Evolutionary conservation across 2,888 invertebrate species (phyloP).

Genomic region (Drosophila eohydei): DNA sequence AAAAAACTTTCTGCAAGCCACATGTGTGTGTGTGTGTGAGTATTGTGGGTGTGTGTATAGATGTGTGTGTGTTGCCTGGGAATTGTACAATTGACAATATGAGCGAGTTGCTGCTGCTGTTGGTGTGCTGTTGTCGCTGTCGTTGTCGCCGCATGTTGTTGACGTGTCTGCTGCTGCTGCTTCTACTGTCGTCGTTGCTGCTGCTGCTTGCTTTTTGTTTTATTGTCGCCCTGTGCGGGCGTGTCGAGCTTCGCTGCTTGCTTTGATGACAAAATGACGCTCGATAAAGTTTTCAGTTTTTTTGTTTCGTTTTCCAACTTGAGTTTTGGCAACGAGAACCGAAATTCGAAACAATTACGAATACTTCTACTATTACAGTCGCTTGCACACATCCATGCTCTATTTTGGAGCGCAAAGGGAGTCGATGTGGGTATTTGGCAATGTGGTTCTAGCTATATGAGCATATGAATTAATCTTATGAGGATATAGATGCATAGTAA

Average conservation of each 20-base stretch:
- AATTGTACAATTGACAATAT: conserved; percentile 76
- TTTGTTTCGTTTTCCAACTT: conserved; percentile 11
- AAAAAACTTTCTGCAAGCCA: conserved; percentile 66
- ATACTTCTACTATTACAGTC: conserved; percentile 44
- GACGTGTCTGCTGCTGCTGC: conserved; percentile 72
- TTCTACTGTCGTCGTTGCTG: conserved; percentile 21
- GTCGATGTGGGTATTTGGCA: background rate
- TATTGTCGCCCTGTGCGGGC: conserved; percentile 61
- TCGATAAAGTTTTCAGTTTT: conserved; percentile 65
- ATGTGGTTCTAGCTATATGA: background rate
- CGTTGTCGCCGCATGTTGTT: conserved; percentile 73
- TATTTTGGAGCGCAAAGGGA: background rate
- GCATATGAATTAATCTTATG: background rate
- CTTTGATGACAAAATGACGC: conserved; percentile 47
- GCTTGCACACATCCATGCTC: conserved; percentile 30
- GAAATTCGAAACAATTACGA: conserved; percentile 71
- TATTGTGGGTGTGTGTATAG: conserved; percentile 23
- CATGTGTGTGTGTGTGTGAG: conserved; percentile 24
- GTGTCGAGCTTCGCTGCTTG: conserved; percentile 44
- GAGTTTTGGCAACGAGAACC: conserved; percentile 47
- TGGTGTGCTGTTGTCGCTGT: conserved; percentile 48
- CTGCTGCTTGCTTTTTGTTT: conserved; percentile 54
- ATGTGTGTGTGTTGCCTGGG: conserved; percentile 53
- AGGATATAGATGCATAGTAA: too few species aligned
- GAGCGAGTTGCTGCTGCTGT: conserved; percentile 55